Base-by-base conservation (phyloP, 23 tunicate genomes). In the Styela plicata region DNA sequence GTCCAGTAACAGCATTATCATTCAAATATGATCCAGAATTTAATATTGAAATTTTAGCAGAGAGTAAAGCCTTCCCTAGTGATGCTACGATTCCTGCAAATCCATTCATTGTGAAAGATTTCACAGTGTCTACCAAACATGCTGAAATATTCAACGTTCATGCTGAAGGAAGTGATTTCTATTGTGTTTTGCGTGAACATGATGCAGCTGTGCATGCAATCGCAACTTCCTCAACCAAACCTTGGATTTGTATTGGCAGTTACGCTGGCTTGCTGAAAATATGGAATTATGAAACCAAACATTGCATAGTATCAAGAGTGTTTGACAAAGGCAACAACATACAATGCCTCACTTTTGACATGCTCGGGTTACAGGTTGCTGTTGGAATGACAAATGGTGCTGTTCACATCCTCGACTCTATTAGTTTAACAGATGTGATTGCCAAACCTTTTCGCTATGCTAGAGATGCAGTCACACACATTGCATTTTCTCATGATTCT, bases 221-320 rank as follows among this genome's bases (percentile, higher is more conserved):
- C 24, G 89, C 93, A 31, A 74, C 92, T 23, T 93, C 85, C 24
- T 89, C 98, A 2, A 88, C 83, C 65, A 93, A 93, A 44, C 81
- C 89, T 2, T 88, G 87, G 93, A 70, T 93, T 52, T 88, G 89
- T 62, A 77, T 93, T 67, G 98, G 98, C 37, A 88, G 98, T 53
- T 78, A 88, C 36, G 79, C 87, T 23, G 98, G 98, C 27, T 63
- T 93, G 34, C 63, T 93, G 10, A 93, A 93, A 77, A 27, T 93
- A 2, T 88, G 93, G 89, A 82, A 93, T 71, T 93, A 93, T 78
- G 85, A 79, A 27, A 75, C 82, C 69, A 88, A 88, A 89, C 90
- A 85, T 82, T 86, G 84, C 29, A 22, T 91, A 23, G 97, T 86
- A 26, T 82, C 97, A 32, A 69, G 97, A 52, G 36, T 91, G 28